Evolutionary conservation across 2,797 vertebrate genomes (phyloP).

Genomic region (Micrastur ruficollis): DNA sequence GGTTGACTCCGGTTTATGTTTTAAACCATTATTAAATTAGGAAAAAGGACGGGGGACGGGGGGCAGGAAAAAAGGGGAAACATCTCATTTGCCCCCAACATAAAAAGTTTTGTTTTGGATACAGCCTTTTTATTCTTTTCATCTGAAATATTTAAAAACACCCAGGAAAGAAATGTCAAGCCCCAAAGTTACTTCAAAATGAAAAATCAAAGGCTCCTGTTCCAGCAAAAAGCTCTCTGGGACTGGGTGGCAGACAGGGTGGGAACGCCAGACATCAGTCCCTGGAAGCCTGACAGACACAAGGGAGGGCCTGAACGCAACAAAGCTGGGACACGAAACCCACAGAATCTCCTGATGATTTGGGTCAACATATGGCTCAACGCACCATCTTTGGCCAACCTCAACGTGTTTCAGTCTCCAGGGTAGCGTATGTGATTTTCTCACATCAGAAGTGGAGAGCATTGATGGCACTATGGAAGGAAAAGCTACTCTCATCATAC

Average conservation of each 20-base stretch:
- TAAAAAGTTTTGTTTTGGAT: neutral
- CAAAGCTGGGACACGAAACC: slow-evolving; percentile 44
- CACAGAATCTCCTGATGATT: slow-evolving; percentile 36
- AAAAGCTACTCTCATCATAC: neutral
- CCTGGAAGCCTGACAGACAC: slow-evolving; percentile 60
- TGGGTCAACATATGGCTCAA: slow-evolving; percentile 62
- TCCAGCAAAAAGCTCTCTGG: slow-evolving; percentile 20
- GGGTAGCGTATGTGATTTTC: neutral
- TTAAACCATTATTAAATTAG: neutral
- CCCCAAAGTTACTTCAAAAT: slow-evolving; percentile 25
- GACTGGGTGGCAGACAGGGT: slow-evolving; percentile 64
- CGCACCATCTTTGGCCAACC: neutral
- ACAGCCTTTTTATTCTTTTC: neutral
- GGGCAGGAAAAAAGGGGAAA: neutral
- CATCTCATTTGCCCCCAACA: neutral
- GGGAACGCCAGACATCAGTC: slow-evolving; percentile 58
- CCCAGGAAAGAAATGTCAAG: neutral
- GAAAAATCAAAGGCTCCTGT: slow-evolving; percentile 35
- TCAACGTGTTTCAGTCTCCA: neutral
- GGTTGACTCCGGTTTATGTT: neutral
- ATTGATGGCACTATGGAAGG: neutral
- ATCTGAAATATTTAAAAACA: neutral
- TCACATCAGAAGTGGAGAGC: neutral
- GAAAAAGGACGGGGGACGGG: neutral
- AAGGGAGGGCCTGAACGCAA: slow-evolving; percentile 21